A percentile compares a stretch with the other conserved stretches of the same genome.
phyloP scores from a whole-genome alignment of 2,888 invertebrate species.

The Zaprionus lineosus region DNA sequence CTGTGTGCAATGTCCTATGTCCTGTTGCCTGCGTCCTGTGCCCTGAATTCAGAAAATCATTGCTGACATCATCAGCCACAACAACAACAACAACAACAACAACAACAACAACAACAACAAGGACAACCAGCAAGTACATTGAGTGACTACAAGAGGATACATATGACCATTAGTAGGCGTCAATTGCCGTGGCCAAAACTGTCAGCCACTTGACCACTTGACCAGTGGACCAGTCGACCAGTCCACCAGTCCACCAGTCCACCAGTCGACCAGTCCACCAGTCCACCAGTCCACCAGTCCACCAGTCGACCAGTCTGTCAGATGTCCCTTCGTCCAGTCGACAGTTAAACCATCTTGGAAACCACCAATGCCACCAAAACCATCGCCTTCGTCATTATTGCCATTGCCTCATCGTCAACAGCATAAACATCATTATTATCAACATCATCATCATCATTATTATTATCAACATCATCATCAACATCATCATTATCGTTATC shows the following conservation, averaged over 20 bases:
- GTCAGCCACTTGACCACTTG: slow-evolving; percentile 19
- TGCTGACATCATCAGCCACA: slow-evolving; percentile 20
- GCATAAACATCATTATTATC: background rate
- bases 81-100: background rate
- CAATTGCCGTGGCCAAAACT: slow-evolving; percentile 33
- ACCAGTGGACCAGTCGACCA: too few species aligned
- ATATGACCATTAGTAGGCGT: slow-evolving; percentile 24
- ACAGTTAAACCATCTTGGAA: background rate
- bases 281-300: too few species aligned
- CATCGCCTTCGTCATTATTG: background rate
- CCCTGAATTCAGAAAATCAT: background rate
- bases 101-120: slow-evolving; percentile 2
- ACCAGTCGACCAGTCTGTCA: too few species aligned
- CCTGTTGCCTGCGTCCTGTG: background rate
- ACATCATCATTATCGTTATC: background rate
- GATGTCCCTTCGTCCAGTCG: too few species aligned
- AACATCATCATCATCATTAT: background rate
- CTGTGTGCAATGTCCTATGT: background rate
- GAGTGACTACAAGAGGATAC: background rate
- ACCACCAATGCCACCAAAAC: slow-evolving; percentile 1
- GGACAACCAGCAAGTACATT: too few species aligned
- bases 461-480: background rate
- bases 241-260: too few species aligned
- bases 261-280: too few species aligned
- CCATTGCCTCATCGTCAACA: background rate